Evolutionary conservation across 2,113 vertebrate genomes (phyloP).

Genomic region (Pao palembangensis): DNA sequence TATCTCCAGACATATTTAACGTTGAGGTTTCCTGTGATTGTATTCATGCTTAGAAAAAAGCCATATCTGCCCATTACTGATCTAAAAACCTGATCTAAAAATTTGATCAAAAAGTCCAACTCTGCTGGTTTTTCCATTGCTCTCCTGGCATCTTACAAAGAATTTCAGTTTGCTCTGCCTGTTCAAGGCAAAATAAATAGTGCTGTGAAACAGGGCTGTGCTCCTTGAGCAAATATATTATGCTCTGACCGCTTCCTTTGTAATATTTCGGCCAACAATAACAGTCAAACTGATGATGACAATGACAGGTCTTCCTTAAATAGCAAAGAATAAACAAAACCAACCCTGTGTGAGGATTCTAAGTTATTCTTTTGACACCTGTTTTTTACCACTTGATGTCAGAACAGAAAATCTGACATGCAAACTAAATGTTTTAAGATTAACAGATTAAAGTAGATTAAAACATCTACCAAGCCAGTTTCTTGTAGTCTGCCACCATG

Average conservation of each 20-base stretch:
- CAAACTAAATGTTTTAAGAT: no score
- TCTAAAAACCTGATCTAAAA: no score
- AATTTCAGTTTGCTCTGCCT: slow-evolving; percentile 6
- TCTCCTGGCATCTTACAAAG: slow-evolving; percentile 10
- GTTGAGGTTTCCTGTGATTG: not conserved
- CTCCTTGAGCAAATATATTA: not conserved
- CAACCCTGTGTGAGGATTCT: no score
- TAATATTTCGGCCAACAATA: not conserved
- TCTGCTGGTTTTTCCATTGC: not conserved
- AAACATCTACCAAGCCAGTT: no score
- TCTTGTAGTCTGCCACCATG: no score
- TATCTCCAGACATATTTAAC: not conserved
- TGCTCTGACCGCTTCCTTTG: not conserved
- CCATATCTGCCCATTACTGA: no score
- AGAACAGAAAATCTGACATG: no score
- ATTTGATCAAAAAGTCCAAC: not conserved
- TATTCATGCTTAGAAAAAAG: not conserved
- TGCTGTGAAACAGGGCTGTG: not conserved
- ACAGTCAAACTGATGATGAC: not conserved
- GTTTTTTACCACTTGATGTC: no score
- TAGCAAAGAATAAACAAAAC: no score
- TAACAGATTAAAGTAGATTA: no score
- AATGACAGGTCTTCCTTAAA: no score
- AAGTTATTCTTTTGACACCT: no score
- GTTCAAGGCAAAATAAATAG: not conserved